Evolutionary conservation across 1,140 invertebrate species (phyloP).

Genomic region (Pteromalus puparum): DNA sequence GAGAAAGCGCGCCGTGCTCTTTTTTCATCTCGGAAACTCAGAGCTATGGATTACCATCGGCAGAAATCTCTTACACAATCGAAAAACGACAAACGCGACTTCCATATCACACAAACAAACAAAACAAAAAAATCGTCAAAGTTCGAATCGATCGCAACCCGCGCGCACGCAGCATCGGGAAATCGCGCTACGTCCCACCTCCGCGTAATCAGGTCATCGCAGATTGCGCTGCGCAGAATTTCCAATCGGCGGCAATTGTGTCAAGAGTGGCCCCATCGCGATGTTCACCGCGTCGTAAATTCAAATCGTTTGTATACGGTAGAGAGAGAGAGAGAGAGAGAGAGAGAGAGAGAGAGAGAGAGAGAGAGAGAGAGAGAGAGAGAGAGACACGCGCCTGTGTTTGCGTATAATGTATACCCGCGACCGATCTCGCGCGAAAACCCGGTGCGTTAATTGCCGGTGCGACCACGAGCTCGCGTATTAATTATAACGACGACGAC

Average conservation of each 20-base stretch:
- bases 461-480: background rate
- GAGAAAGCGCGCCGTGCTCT: conserved; percentile 30
- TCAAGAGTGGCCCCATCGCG: background rate
- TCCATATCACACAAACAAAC: too few relatives aligned
- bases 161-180: too few relatives aligned
- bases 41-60: background rate
- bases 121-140: background rate
- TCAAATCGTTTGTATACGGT: background rate
- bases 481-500: background rate
- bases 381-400: background rate
- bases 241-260: background rate
- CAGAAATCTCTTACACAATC: background rate
- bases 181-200: too few relatives aligned
- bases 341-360: background rate
- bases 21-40: background rate
- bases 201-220: background rate
- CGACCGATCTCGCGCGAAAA: background rate
- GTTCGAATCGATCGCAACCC: background rate
- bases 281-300: background rate
- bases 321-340: background rate
- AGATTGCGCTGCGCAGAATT: background rate
- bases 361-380: background rate
- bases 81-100: background rate
- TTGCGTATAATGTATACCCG: background rate
- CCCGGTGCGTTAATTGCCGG: background rate